A percentile compares a stretch with the other conserved stretches of the same genome.
Conservation (phyloP, 2,797 vertebrate genomes). For the Enteromius treurensis region DNA sequence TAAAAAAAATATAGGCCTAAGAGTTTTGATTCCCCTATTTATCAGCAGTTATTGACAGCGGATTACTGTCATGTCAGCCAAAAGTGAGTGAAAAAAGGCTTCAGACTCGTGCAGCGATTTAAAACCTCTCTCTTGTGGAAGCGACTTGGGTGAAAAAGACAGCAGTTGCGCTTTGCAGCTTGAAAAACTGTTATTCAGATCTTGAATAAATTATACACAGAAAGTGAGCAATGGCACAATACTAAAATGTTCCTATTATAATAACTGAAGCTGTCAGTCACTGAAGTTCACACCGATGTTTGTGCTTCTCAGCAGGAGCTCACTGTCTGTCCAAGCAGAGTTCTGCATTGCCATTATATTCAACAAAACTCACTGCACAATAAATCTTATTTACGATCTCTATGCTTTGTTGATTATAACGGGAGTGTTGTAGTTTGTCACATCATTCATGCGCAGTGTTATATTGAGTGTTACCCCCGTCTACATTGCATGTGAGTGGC, state of each 20-base stretch:
- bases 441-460: background rate
- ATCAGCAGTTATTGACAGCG: background rate
- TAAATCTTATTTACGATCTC: background rate
- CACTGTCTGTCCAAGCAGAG: background rate
- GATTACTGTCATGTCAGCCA: constrained; percentile 6
- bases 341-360: background rate
- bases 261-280: constrained; percentile 16
- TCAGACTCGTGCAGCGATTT: background rate
- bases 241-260: background rate
- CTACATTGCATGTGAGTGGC: background rate
- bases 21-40: background rate
- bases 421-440: background rate
- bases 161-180: constrained; percentile 2
- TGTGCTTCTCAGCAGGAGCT: background rate
- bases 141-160: constrained; percentile 1
- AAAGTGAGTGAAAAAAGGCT: background rate
- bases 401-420: constrained; percentile 18
- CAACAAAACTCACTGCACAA: background rate
- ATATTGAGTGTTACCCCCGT: background rate
- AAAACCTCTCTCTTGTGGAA: background rate
- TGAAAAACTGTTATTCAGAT: constrained; percentile 12
- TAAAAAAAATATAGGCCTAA: background rate
- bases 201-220: constrained; percentile 7
- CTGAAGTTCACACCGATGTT: background rate
- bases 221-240: constrained; percentile 5